phyloP scores from a whole-genome alignment of 2,888 invertebrate genomes.

The Diplolepis rosae region DNA sequence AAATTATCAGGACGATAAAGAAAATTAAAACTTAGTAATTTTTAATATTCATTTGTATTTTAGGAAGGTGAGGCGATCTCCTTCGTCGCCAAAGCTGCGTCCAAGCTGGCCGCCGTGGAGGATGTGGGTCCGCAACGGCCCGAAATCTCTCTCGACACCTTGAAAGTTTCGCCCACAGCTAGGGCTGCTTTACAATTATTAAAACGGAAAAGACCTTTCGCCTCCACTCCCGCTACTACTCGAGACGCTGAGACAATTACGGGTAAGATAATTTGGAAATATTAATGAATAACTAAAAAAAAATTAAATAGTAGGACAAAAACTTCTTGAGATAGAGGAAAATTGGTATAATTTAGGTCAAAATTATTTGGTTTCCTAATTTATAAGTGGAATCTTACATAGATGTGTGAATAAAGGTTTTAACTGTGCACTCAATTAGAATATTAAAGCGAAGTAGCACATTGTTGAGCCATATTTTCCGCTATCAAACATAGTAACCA shows the following conservation, averaged over 20 bases:
- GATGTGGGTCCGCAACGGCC: constrained; percentile 84
- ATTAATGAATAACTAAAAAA: too few relatives aligned
- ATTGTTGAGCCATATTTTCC: not conserved
- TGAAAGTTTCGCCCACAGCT: constrained; percentile 68
- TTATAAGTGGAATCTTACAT: not conserved
- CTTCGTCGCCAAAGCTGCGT: constrained; percentile 74
- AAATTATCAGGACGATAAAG: too few relatives aligned
- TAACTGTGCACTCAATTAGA: not conserved
- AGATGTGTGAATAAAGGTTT: not conserved
- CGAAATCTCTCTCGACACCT: constrained; percentile 68
- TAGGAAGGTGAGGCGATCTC: constrained; percentile 73
- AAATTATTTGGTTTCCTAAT: not conserved
- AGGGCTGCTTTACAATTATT: constrained; percentile 68
- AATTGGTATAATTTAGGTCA: not conserved
- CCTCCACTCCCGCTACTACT: constrained; percentile 64
- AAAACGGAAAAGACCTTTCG: constrained; percentile 64
- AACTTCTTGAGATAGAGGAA: too few relatives aligned
- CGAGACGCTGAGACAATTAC: constrained; percentile 83
- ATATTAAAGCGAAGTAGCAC: not conserved
- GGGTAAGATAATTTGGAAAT: constrained; percentile 79
- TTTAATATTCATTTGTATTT: not conserved
- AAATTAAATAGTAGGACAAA: not conserved
- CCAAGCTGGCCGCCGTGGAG: constrained; percentile 88
- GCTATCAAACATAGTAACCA: not conserved
- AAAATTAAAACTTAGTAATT: not conserved